phyloP scores from a whole-genome alignment of 35 echinoderm and acorn worm genomes.

The Diadema setosum region DNA sequence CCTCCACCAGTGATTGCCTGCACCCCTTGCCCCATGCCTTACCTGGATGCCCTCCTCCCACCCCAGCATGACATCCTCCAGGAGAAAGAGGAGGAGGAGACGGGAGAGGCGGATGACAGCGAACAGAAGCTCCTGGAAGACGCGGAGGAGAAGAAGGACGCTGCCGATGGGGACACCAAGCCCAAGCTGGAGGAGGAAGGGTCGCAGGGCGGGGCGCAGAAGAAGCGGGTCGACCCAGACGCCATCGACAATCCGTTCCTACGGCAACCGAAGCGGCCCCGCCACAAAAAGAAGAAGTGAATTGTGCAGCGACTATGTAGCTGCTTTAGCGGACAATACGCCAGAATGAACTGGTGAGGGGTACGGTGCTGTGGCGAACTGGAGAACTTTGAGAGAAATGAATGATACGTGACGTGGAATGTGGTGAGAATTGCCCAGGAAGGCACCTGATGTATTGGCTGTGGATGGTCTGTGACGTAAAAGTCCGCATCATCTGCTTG shows the following conservation, averaged over 20 bases:
- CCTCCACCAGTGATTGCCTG: slow-evolving; percentile 80
- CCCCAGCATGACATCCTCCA: slow-evolving; percentile 74
- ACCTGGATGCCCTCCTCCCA: slow-evolving; percentile 71
- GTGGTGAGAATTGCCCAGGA: no score
- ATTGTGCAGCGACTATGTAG: no score
- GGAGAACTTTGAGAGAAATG: no score
- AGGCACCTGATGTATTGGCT: no score
- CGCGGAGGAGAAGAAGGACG: slow-evolving; percentile 1
- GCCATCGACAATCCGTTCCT: slow-evolving; percentile 57
- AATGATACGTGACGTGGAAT: no score
- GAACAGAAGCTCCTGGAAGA: slow-evolving; percentile 12
- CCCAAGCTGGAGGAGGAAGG: slow-evolving; percentile 8
- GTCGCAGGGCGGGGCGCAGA: neutral
- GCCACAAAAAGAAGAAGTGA: slow-evolving; percentile 70
- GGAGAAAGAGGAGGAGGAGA: neutral
- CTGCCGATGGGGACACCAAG: neutral
- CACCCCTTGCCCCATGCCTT: slow-evolving; percentile 63
- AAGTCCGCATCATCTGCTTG: no score
- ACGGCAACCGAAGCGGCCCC: slow-evolving; percentile 67
- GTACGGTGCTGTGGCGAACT: no score
- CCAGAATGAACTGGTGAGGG: no score
- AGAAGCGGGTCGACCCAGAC: slow-evolving; percentile 16
- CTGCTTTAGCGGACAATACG: no score
- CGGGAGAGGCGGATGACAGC: neutral
- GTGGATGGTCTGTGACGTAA: no score